Base-by-base conservation (phyloP, 2,797 vertebrate genomes). In the Bufotes viridis region DNA sequence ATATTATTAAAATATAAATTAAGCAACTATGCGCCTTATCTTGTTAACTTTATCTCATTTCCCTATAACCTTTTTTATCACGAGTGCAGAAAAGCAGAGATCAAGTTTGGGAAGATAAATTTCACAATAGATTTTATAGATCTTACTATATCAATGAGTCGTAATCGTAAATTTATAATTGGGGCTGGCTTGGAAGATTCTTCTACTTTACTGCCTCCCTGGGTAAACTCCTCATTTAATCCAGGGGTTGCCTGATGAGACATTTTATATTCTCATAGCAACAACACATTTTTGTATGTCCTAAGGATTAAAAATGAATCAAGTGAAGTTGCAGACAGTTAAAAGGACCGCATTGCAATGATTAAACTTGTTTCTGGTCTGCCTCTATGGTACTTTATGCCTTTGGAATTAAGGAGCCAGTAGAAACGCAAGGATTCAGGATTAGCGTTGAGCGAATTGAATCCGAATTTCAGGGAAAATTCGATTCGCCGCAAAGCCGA, bases 131-230 rank as follows among this genome's bases (percentile, higher is more conserved):
- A 55, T 72, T 84, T 84, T 60, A 84, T 42, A 75, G 82, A 72
- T 57, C 42, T 84, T 29, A 20, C 11, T 74, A 13, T 74, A 84
- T 74, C 67, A 84, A 67, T n/a, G 58, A 60, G 34, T n/a, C 26
- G 58, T 53, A 53, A 78, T n/a, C 26, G 58, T 53, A 53, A 78
- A 76, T 85, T 78, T 85, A 85, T 85, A 60, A 67, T 85, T 78
- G n/a, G 60, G 84, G 84, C 60, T 85, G 84, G 58, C 70, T 53
- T 85, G 60, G 60, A 34, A 78, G 60, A 85, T 72, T 85, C 7
- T 53, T 53, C 67, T 76, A 22, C 49, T 55, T 78, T 67, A 29
- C 84, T 74, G 51, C 69, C 69, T 7, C 82, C 82, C 15, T 84
- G 7, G 24, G 82, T 84, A 84, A 84, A 84, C 82, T 72, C 9